phyloP scores from a whole-genome alignment of 2,113 vertebrate species.

The Hymenochirus boettgeri region DNA sequence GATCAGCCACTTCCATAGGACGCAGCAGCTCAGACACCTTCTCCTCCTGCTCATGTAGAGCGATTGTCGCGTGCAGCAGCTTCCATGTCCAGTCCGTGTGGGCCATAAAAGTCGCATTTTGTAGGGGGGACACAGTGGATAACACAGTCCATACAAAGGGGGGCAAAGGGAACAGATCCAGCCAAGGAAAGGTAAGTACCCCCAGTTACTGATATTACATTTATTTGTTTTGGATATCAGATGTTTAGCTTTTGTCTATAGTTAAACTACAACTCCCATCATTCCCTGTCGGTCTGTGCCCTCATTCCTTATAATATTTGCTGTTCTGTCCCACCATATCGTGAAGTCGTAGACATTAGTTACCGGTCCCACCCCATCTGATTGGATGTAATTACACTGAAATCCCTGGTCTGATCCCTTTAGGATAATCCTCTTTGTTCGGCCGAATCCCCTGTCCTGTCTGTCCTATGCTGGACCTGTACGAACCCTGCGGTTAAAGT shows the following conservation, averaged over 20 bases:
- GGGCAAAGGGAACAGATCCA: slow-evolving; percentile 1
- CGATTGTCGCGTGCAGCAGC: background rate
- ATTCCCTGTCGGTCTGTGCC: slow-evolving; percentile 37
- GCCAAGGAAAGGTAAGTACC: slow-evolving; percentile 8
- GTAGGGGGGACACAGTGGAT: slow-evolving; percentile 2
- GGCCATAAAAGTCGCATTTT: slow-evolving; percentile 14
- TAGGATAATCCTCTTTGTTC: slow-evolving; percentile 63
- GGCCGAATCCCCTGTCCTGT: slow-evolving; percentile 61
- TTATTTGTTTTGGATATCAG: no score
- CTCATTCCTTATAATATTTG: no score
- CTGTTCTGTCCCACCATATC: no score
- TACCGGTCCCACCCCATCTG: no score
- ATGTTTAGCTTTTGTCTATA: no score
- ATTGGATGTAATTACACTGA: slow-evolving; percentile 65
- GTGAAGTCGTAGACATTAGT: no score
- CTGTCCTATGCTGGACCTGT: slow-evolving; percentile 56
- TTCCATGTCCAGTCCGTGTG: slow-evolving; percentile 17
- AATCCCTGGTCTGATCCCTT: slow-evolving; percentile 64
- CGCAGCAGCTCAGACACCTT: slow-evolving; percentile 39
- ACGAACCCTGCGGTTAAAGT: slow-evolving; percentile 60
- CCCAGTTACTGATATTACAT: background rate
- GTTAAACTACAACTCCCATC: no score
- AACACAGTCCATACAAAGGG: slow-evolving; percentile 8
- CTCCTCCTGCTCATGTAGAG: slow-evolving; percentile 11
- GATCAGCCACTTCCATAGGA: slow-evolving; percentile 57